Base-by-base conservation (phyloP, 2,888 invertebrate species). In the Hypsopygia costalis region DNA sequence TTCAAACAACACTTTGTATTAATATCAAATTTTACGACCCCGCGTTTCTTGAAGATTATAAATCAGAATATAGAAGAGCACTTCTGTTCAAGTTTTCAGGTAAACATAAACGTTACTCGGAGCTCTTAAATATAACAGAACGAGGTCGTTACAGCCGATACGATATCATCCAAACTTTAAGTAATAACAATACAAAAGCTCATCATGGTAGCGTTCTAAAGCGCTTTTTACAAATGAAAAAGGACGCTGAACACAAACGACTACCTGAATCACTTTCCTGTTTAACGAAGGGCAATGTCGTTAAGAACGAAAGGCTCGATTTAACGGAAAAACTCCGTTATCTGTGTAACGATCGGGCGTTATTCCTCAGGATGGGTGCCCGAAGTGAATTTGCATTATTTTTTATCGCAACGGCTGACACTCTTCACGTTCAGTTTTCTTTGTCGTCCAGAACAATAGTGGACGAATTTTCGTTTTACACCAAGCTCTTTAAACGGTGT, bases 351-450 rank as follows among this genome's bases (percentile, higher is more conserved):
- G 80, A 83, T 83, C 78, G 65, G 62, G 57, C 77, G 73, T 80
- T 80, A 79, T 67, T 70, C 65, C 67, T 55, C 53, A 62, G 51
- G 58, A 66, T 59, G 61, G 61, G 55, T 55, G 52, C 52, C 58
- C 54, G 60, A 59, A 76, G 77, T 83, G 82, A 81, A 80, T 81
- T 74, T 81, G 79, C 83, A 81, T 85, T 81, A 81, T 81, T 81
- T 83, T 83, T 83, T 78, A 76, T 73, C 76, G 70, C 62, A 36
- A 41, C 60, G 58, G 58, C 66, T 72, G 78, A 75, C 79, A 80
- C 78, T 79, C 70, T 33, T 33, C 78, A 72, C 63, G 69, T 66
- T 66, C 59, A 40, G 56, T 53, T 58, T 66, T 71, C 64, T 70
- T 80, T 80, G 77, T 81, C 54, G 51, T 35, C 49, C 58, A 54